phyloP scores from a whole-genome alignment of 1,140 invertebrate species.

The Sinella curviseta region DNA sequence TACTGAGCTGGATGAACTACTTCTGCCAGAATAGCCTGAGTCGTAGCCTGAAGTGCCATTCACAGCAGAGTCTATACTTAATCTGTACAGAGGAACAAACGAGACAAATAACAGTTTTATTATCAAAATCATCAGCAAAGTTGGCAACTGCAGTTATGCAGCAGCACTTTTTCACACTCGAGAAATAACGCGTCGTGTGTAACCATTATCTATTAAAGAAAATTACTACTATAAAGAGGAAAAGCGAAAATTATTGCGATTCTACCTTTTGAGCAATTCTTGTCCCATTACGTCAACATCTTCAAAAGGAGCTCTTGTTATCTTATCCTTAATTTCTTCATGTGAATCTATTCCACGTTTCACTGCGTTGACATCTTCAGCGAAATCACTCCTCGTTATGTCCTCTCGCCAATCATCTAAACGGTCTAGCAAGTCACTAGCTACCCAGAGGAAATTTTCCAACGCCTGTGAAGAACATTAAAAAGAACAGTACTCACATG shows the following conservation, averaged over 20 bases:
- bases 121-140: constrained; percentile 1
- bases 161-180: too few species aligned
- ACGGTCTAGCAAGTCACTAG: constrained; percentile 84
- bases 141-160: not conserved
- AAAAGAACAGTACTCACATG: not conserved
- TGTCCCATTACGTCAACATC: constrained; percentile 78
- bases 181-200: too few species aligned
- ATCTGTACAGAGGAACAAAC: constrained; percentile 49
- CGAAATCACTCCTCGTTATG: constrained; percentile 83
- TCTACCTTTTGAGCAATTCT: constrained; percentile 65
- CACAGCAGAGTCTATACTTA: constrained; percentile 53
- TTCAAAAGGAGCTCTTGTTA: constrained; percentile 88
- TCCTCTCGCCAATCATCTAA: constrained; percentile 90
- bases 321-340: constrained; percentile 90
- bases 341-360: constrained; percentile 89
- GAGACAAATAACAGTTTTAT: constrained; percentile 24
- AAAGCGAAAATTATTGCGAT: constrained; percentile 8
- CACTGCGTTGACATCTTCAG: constrained; percentile 85
- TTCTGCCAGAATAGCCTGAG: constrained; percentile 60
- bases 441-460: constrained; percentile 94
- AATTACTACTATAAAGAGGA: not conserved
- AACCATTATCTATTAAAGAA: too few species aligned
- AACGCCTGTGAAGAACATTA: constrained; percentile 63
- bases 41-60: constrained; percentile 56
- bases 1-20: constrained; percentile 62